Conservation (phyloP, 2,797 vertebrate species). For the Gymnodraco acuticeps region DNA sequence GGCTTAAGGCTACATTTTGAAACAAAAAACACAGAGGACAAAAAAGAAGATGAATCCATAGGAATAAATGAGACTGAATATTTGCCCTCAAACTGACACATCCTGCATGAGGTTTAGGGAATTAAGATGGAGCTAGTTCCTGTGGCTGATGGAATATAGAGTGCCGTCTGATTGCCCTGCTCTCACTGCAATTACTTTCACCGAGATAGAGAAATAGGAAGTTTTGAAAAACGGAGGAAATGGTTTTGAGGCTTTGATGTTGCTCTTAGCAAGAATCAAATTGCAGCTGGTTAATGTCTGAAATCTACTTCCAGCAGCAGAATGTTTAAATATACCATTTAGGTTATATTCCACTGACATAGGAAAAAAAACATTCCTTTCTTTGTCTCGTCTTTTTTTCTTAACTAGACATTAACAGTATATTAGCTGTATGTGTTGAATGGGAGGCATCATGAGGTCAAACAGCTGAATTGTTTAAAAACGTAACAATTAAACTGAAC, state of each 20-base stretch:
- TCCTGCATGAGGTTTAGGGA: slow-evolving; percentile 50
- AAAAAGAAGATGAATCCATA: not conserved
- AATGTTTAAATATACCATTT: slow-evolving; percentile 19
- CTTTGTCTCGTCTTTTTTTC: not conserved
- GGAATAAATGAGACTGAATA: slow-evolving; percentile 55
- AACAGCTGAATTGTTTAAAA: not conserved
- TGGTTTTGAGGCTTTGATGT: slow-evolving; percentile 45
- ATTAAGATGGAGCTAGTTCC: slow-evolving; percentile 63
- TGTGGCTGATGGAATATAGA: slow-evolving; percentile 52
- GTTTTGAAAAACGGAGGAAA: slow-evolving; percentile 40
- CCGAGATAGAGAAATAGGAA: slow-evolving; percentile 48
- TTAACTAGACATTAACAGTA: not conserved
- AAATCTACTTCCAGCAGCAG: not conserved
- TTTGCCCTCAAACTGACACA: slow-evolving; percentile 61
- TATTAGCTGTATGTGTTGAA: not conserved
- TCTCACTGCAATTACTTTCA: slow-evolving; percentile 64
- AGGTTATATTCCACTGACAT: slow-evolving; percentile 17
- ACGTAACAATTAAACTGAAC: not conserved
- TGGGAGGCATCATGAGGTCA: not conserved
- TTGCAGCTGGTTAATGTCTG: slow-evolving; percentile 13
- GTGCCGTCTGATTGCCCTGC: slow-evolving; percentile 42
- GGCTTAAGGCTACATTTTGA: not conserved
- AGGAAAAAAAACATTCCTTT: not conserved
- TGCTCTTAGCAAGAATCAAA: slow-evolving; percentile 43
- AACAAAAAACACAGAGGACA: not conserved